Evolutionary conservation across 2,888 invertebrate species (phyloP).

Genomic region (Rhagium mordax): DNA sequence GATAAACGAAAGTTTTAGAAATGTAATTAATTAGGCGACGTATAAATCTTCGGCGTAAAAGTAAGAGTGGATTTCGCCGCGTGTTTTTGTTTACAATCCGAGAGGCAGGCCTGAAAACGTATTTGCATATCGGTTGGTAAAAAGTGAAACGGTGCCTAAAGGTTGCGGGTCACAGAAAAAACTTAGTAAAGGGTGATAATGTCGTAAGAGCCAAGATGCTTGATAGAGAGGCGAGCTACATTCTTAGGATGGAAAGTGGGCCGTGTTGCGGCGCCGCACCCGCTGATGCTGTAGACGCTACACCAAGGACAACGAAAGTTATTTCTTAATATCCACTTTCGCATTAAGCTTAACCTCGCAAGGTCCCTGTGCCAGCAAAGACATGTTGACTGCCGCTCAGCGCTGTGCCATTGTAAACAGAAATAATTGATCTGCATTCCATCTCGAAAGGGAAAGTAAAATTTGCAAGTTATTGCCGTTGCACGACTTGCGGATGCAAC

Average conservation of each 20-base stretch:
- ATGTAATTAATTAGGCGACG: slow-evolving; percentile 29
- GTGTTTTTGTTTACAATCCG: slow-evolving; percentile 38
- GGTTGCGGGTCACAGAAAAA: slow-evolving; percentile 37
- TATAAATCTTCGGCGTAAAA: slow-evolving; percentile 44
- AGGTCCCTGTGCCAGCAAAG: slow-evolving; percentile 49
- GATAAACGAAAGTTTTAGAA: slow-evolving; percentile 42
- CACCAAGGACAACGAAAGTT: slow-evolving; percentile 67
- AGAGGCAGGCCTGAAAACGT: slow-evolving; percentile 19
- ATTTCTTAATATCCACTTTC: slow-evolving; percentile 64
- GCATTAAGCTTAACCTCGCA: slow-evolving; percentile 61
- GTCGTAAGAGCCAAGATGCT: slow-evolving; percentile 55
- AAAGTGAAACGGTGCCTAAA: slow-evolving; percentile 55
- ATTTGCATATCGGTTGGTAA: slow-evolving; percentile 47
- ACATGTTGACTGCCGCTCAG: slow-evolving; percentile 10
- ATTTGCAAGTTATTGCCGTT: slow-evolving; percentile 47
- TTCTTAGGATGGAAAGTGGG: slow-evolving; percentile 51
- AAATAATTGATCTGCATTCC: slow-evolving; percentile 58
- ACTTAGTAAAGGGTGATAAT: slow-evolving; percentile 53
- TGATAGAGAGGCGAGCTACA: slow-evolving; percentile 51
- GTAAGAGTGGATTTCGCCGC: slow-evolving; percentile 46
- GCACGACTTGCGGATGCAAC: slow-evolving; percentile 50
- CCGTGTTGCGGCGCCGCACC: slow-evolving; percentile 33
- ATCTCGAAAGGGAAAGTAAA: slow-evolving; percentile 60
- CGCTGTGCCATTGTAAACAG: slow-evolving; percentile 38
- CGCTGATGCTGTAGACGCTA: slow-evolving; percentile 52